Evolutionary conservation across 2,888 invertebrate species (phyloP).

Genomic region (Punctoribates punctum): DNA sequence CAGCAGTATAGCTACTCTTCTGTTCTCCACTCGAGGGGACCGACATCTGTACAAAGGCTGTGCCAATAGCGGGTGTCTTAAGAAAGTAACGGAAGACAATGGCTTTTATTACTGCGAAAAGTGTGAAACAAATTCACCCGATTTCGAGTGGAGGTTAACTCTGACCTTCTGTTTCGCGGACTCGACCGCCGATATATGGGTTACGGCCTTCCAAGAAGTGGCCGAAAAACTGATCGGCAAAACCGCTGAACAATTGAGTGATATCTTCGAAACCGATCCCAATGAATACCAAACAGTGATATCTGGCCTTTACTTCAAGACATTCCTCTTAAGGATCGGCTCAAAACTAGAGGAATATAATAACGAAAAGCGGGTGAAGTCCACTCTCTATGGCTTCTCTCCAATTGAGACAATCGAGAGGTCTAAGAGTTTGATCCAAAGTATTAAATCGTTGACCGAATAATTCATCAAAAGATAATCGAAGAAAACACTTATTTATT

Average conservation of each 20-base stretch:
- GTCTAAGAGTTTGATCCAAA: background rate
- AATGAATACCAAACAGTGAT: constrained; percentile 66
- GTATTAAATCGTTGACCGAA: background rate
- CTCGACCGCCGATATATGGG: constrained; percentile 80
- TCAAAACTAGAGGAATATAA: constrained; percentile 87
- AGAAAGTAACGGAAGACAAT: constrained; percentile 82
- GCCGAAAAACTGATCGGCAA: constrained; percentile 71
- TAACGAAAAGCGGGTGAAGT: constrained; percentile 77
- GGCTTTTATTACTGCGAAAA: constrained; percentile 91
- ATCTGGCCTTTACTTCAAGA: constrained; percentile 70
- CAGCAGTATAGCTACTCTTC: background rate
- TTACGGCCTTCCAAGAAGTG: constrained; percentile 75
- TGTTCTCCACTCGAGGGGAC: background rate
- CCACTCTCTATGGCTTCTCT: constrained; percentile 59
- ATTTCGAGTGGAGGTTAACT: constrained; percentile 79
- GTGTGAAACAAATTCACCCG: constrained; percentile 76
- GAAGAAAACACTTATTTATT: background rate
- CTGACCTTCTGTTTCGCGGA: constrained; percentile 79
- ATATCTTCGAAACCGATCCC: constrained; percentile 60
- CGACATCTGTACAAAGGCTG: constrained; percentile 63
- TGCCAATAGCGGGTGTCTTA: constrained; percentile 74
- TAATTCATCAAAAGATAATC: background rate
- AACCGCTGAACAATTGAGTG: constrained; percentile 69
- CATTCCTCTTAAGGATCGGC: constrained; percentile 75
- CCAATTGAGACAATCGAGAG: background rate